Evolutionary conservation across 2,797 vertebrate genomes (phyloP).

Genomic region (Pteropus rufus): DNA sequence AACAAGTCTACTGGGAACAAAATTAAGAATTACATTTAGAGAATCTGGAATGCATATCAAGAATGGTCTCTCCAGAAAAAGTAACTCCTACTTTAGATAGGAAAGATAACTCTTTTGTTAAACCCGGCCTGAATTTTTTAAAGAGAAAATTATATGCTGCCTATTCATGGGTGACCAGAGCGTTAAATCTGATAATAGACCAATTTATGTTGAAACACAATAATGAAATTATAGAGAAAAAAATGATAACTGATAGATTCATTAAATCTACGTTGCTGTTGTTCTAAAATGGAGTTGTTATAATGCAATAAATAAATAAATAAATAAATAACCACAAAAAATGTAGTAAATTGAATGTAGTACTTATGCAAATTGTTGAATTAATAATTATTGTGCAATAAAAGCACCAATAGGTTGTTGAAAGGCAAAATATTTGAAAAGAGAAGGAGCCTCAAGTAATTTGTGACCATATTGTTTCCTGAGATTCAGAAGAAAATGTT

Average conservation of each 20-base stretch:
- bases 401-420: not conserved
- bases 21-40: not conserved
- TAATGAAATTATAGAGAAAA: not conserved
- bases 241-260: not conserved
- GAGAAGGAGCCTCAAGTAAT: not conserved
- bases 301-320: not conserved
- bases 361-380: not conserved
- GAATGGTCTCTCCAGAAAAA: not conserved
- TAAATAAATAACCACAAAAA: not conserved
- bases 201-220: not conserved
- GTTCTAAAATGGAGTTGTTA: not conserved
- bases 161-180: not conserved
- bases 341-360: not conserved
- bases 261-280: not conserved
- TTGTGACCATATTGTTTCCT: not conserved
- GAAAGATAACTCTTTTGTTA: not conserved
- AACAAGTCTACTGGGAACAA: not conserved
- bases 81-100: not conserved
- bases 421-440: constrained; percentile 12
- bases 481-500: not conserved
- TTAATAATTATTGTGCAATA: not conserved
- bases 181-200: not conserved
- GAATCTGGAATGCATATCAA: not conserved
- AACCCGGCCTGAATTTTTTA: not conserved
- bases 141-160: not conserved